Evolutionary conservation across 2,888 invertebrate species (phyloP).

Genomic region (Macrophya alboannulata): DNA sequence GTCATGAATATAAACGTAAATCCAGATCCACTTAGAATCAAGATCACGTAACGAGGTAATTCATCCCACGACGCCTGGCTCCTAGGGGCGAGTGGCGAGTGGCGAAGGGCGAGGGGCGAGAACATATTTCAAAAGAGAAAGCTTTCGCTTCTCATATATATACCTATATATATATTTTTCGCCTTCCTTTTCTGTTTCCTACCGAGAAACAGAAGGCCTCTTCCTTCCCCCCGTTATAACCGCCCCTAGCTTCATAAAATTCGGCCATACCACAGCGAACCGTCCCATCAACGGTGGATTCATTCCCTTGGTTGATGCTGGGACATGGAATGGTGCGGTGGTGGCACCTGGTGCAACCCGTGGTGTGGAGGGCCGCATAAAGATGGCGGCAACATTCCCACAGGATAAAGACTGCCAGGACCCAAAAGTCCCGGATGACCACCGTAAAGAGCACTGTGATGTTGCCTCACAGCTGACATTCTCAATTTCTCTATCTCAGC

Average conservation of each 20-base stretch:
- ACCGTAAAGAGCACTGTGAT: constrained; percentile 75
- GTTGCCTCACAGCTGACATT: constrained; percentile 85
- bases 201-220: constrained; percentile 9
- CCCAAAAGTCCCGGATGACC: constrained; percentile 74
- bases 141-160: background rate
- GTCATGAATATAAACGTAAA: constrained; percentile 26
- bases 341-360: constrained; percentile 74
- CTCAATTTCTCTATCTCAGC: constrained; percentile 98
- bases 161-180: constrained; percentile 8
- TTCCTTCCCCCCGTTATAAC: background rate
- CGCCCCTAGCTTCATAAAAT: constrained; percentile 19
- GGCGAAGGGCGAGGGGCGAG: background rate
- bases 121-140: constrained; percentile 43
- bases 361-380: constrained; percentile 67
- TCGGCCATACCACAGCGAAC: constrained; percentile 17
- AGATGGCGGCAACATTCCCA: constrained; percentile 71
- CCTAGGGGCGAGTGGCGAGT: background rate
- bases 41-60: constrained; percentile 48
- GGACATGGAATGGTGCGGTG: constrained; percentile 70
- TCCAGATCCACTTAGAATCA: constrained; percentile 32
- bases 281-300: constrained; percentile 52
- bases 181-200: background rate
- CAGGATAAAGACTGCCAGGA: constrained; percentile 73
- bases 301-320: constrained; percentile 75
- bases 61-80: constrained; percentile 9